phyloP scores from a whole-genome alignment of 2,797 vertebrate species.

The Anomalospiza imberbis region DNA sequence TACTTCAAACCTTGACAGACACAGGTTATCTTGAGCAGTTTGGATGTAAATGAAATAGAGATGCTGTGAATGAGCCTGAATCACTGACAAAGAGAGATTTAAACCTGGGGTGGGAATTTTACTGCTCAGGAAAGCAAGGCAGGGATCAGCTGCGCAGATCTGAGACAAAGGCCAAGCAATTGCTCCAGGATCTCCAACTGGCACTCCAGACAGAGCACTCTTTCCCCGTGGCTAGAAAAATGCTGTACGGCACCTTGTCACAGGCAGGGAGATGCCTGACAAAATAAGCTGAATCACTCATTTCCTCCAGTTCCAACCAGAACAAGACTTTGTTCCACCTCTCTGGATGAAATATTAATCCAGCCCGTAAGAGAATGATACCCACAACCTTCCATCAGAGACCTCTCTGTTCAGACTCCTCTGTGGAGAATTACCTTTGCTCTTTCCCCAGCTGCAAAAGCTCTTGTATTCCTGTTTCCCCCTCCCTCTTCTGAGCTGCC shows the following conservation, averaged over 20 bases:
- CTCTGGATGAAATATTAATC: background rate
- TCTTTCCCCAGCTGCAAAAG: background rate
- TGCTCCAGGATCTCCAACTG: background rate
- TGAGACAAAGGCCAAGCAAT: background rate
- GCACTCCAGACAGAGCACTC: background rate
- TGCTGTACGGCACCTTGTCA: background rate
- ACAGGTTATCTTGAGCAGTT: background rate
- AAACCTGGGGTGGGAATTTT: background rate
- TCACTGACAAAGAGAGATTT: background rate
- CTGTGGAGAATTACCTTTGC: background rate
- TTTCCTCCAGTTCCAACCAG: background rate
- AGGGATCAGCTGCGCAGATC: background rate
- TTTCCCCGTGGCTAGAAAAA: background rate
- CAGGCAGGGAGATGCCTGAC: background rate
- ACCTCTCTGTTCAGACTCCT: background rate
- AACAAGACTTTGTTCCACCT: background rate
- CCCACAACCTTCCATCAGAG: background rate
- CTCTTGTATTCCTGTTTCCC: background rate
- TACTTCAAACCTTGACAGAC: background rate
- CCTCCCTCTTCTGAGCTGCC: background rate
- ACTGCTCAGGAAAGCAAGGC: background rate
- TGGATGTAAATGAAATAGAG: background rate
- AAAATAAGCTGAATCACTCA: background rate
- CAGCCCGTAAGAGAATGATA: background rate
- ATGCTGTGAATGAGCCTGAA: background rate